Base-by-base conservation (phyloP, 1,140 invertebrate species). In the Hyphantria cunea region DNA sequence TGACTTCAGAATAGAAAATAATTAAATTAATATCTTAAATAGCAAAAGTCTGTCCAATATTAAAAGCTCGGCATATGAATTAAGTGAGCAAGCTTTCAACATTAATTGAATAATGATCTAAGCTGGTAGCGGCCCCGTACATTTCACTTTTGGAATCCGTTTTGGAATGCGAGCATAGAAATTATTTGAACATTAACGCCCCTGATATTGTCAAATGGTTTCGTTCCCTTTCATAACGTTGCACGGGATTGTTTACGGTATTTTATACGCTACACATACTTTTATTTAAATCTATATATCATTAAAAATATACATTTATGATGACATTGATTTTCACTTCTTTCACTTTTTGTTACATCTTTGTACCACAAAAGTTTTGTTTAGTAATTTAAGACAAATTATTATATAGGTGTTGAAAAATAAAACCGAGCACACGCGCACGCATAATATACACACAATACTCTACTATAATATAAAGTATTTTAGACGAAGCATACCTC, bases 401-500 rank as follows among this genome's bases (percentile, higher is more conserved):
- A 25, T 25, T 25, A 3, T 25, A 25, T 25, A 5, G 17, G 17
- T 25, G 5, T 1, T 60, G 70, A 68, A 69, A 82, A 78, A 80
- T 80, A 82, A 82, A 84, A 78, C 77, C 64, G 69, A 64, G 65
- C 59, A n/a, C n/a, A n/a, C n/a, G n/a, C n/a, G n/a, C n/a, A n/a
- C n/a, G n/a, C n/a, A n/a, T n/a, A n/a, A n/a, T n/a, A n/a, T n/a
- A n/a, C n/a, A n/a, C n/a, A n/a, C n/a, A n/a, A n/a, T n/a, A 63
- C 80, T 76, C 82, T 81, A 82, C 77, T n/a, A n/a, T n/a, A n/a
- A n/a, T n/a, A n/a, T n/a, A n/a, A n/a, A n/a, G n/a, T n/a, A n/a
- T n/a, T 90, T 88, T 84, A 90, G 82, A 78, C 82, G 68, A 73
- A 70, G 76, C 80, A 83, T 78, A 83, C 83, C 63, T 65, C 66